phyloP scores from a whole-genome alignment of 2,113 vertebrate species.

The Pterocles burchelli region DNA sequence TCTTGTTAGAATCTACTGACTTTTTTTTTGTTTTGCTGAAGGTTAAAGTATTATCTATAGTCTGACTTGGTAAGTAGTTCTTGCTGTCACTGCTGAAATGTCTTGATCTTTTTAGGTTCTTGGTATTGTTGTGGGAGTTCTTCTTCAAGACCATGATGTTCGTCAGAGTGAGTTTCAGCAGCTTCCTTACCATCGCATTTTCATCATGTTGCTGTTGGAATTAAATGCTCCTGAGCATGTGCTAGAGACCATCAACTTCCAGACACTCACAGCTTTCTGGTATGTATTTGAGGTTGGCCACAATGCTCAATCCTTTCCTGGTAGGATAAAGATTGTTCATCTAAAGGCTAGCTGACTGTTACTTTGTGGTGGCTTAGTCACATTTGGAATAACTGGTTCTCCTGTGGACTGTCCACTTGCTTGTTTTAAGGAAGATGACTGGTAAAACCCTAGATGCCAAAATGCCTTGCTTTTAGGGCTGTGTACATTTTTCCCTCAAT shows the following conservation, averaged over 20 bases:
- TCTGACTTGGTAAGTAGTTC: background rate
- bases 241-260: slow-evolving; percentile 98
- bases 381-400: background rate
- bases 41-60: background rate
- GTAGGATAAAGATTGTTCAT: background rate
- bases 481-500: background rate
- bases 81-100: background rate
- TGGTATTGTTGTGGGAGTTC: slow-evolving; percentile 96
- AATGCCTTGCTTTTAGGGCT: slow-evolving; percentile 49
- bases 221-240: slow-evolving; percentile 98
- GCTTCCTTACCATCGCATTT: slow-evolving; percentile 96
- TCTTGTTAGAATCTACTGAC: background rate
- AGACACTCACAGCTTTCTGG: slow-evolving; percentile 99
- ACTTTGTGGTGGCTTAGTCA: slow-evolving; percentile 12
- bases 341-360: background rate
- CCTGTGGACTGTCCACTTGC: background rate
- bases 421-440: background rate
- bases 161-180: slow-evolving; percentile 98
- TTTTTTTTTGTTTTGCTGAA: background rate
- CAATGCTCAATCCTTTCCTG: background rate
- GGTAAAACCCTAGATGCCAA: slow-evolving; percentile 20
- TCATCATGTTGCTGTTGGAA: slow-evolving; percentile 98
- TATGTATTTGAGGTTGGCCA: slow-evolving; percentile 54
- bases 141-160: slow-evolving; percentile 97
- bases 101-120: slow-evolving; percentile 81